These are phyloP conservation scores for Galleria mellonella DNA, from an alignment of 1,140 invertebrate species.

Conservation along the genomic window DNA sequence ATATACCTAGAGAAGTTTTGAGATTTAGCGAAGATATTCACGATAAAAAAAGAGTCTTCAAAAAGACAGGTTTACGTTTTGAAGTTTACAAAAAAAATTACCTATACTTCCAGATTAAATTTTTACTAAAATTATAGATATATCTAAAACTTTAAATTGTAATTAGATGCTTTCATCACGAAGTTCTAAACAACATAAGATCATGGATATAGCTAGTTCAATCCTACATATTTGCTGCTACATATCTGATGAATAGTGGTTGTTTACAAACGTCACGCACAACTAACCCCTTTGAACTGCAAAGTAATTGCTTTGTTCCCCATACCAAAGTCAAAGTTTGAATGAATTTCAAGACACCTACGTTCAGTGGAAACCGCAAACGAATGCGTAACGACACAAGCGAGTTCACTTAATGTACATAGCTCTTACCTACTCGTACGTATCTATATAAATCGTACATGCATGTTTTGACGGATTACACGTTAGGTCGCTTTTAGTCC, in stretches of 20 bases:
- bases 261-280: conserved; percentile 15
- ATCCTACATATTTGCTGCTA: conserved; percentile 5
- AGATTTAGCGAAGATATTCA: no score
- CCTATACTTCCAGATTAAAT: no score
- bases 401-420: conserved; percentile 22
- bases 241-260: conserved; percentile 9
- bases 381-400: conserved; percentile 17
- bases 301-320: conserved; percentile 50
- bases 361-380: conserved; percentile 16
- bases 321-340: conserved; percentile 35
- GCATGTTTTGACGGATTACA: conserved; percentile 63
- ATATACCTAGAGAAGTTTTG: no score
- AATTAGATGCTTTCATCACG: no score
- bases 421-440: conserved; percentile 14
- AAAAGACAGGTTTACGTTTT: no score
- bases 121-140: no score
- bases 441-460: conserved; percentile 20
- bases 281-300: conserved; percentile 33
- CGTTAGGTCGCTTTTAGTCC: conserved; percentile 60
- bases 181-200: no score
- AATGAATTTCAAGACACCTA: conserved; percentile 43
- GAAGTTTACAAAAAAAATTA: no score
- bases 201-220: not conserved
- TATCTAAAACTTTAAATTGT: no score
- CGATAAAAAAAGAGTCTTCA: no score